These are phyloP conservation scores for Norana najaformis DNA, from an alignment of 2,888 invertebrate species.

Conservation along the genomic window DNA sequence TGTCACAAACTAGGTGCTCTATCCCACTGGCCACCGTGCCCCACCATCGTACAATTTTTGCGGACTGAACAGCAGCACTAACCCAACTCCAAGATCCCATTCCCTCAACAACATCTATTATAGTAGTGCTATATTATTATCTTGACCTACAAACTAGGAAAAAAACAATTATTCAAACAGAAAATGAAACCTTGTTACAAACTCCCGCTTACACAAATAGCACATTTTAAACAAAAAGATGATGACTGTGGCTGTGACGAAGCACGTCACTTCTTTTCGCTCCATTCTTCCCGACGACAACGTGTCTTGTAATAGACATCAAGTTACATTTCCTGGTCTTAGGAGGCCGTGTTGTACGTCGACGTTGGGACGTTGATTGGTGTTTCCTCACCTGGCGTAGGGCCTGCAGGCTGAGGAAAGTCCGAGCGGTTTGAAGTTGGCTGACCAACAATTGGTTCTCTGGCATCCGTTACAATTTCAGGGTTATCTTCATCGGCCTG, in stretches of 20 bases:
- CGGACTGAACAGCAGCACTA: background rate
- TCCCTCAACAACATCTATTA: too few relatives aligned
- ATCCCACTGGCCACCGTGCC: too few relatives aligned
- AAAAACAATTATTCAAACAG: background rate
- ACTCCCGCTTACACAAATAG: background rate
- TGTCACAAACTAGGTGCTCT: too few relatives aligned
- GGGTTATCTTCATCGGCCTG: background rate
- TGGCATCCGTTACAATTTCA: background rate
- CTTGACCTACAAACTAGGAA: background rate
- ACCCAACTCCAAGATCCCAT: background rate
- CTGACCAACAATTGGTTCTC: background rate
- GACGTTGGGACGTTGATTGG: background rate
- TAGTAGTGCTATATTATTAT: background rate
- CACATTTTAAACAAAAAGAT: background rate
- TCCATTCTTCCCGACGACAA: background rate
- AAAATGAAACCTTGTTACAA: background rate
- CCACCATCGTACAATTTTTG: too few relatives aligned
- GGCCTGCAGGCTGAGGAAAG: background rate
- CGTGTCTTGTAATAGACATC: too few relatives aligned
- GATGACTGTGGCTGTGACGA: background rate
- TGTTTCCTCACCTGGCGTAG: background rate
- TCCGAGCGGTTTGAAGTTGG: background rate
- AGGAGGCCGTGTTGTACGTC: conserved; percentile 17
- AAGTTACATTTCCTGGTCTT: background rate
- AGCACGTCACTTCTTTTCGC: too few relatives aligned